Base-by-base conservation (phyloP, 2,797 vertebrate species). In the Zenarchopterus dispar region DNA sequence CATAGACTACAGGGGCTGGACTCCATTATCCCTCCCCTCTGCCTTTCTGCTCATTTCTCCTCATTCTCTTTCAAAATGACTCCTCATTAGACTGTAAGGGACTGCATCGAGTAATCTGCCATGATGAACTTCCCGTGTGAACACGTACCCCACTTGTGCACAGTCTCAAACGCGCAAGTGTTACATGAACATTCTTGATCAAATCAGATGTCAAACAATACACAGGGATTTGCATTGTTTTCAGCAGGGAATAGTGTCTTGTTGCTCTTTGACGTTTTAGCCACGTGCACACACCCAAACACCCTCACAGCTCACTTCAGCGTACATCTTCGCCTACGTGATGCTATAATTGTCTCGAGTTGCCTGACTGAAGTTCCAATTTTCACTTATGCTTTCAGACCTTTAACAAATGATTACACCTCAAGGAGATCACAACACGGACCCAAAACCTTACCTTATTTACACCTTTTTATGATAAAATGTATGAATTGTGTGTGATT, bases 1-100 rank as follows among this genome's bases (percentile, higher is more conserved):
- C 91, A 93, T 90, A 92, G 89, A 94, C 92, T 92, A 90, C 83
- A 90, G 91, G 92, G 93, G 91, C 92, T 94, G 93, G 93, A 92
- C 92, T 94, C 93, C 91, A 86, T 81, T 66, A 63, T 53, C 77
- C 74, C 24, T 43, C 36, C 53, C 45, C 47, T 53, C 45, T 73
- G 55, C 69, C 64, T 81, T 75, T 60, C 45, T 33, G n/a, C 70
- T 73, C 73, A 55, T 56, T 66, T 75, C 57, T 51, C 62, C 73
- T 70, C 62, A 43, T 42, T 67, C 63, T 77, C 66, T 73, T 66
- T 84, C 55, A 59, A 67, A 75, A 73, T 43, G 53, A 77, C 72
- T 82, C 64, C 81, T 88, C 81, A 79, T 77, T 80, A 82, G 86
- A 88, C 88, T 89, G 76, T 85, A 73, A 58, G 28, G 68, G 87